These are phyloP conservation scores for Drosophila ohnishii DNA, from an alignment of 1,140 invertebrate species.

Conservation along the genomic window DNA sequence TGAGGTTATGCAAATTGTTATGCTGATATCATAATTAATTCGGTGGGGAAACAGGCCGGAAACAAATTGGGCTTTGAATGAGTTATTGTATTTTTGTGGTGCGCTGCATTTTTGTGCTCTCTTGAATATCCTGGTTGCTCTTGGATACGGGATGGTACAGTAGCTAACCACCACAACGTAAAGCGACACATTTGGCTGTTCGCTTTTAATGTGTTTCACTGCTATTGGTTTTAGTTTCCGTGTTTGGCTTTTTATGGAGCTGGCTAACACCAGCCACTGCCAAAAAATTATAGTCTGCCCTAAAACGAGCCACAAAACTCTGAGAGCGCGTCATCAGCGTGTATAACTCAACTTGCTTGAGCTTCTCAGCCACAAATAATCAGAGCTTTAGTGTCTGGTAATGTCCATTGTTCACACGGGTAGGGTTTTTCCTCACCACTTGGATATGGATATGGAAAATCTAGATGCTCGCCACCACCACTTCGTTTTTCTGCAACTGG, in stretches of 20 bases:
- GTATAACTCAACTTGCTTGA: slow-evolving; percentile 38
- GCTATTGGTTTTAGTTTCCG: slow-evolving; percentile 43
- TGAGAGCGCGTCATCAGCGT: slow-evolving; percentile 23
- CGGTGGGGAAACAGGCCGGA: slow-evolving; percentile 78
- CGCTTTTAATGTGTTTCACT: slow-evolving; percentile 38
- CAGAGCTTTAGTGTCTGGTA: slow-evolving; percentile 58
- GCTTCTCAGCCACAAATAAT: slow-evolving; percentile 65
- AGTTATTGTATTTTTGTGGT: slow-evolving; percentile 76
- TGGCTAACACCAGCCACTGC: slow-evolving; percentile 3
- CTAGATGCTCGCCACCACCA: slow-evolving; percentile 32
- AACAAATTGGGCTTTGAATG: slow-evolving; percentile 80
- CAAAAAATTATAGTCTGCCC: slow-evolving; percentile 28
- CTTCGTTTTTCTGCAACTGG: slow-evolving; percentile 14
- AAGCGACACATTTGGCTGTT: slow-evolving; percentile 25
- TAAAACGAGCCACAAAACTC: slow-evolving; percentile 34
- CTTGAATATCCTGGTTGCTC: slow-evolving; percentile 6
- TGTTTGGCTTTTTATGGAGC: slow-evolving; percentile 20
- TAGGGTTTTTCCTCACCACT: background rate
- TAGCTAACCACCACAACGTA: background rate
- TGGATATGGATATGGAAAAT: slow-evolving; percentile 23
- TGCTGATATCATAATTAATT: slow-evolving; percentile 82
- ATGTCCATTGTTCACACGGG: slow-evolving; percentile 29
- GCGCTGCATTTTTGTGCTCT: slow-evolving; percentile 60
- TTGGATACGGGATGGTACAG: background rate
- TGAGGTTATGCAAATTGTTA: slow-evolving; percentile 81